A percentile compares a stretch with the other conserved stretches of the same genome.
Conservation (phyloP, 2,113 vertebrate species). For the Picathartes gymnocephalus region DNA sequence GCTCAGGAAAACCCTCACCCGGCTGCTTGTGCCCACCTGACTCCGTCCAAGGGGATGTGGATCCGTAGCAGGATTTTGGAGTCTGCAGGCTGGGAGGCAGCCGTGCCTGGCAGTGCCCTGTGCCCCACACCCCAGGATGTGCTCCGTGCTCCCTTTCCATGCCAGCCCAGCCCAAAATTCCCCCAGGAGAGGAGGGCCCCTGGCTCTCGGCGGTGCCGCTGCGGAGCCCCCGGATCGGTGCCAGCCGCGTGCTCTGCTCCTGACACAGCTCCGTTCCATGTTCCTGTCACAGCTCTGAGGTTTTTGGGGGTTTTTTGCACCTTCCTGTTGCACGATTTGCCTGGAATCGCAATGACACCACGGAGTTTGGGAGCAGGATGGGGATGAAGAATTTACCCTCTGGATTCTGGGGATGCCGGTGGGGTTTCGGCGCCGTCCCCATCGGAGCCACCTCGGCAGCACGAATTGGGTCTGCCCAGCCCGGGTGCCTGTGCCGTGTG, state of each 20-base stretch:
- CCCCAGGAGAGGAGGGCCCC: not conserved
- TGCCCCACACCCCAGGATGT: fast-evolving
- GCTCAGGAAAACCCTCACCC: not conserved
- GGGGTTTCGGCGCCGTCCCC: fast-evolving
- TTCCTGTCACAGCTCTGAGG: fast-evolving
- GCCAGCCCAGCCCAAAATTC: not conserved
- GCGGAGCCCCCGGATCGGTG: fast-evolving
- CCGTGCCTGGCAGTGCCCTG: not conserved
- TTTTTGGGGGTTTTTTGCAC: not conserved
- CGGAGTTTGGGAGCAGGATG: not conserved
- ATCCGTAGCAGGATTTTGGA: fast-evolving
- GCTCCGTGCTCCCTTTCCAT: too few species aligned
- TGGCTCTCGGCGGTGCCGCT: not conserved
- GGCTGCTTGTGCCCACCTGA: fast-evolving
- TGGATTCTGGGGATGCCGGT: fast-evolving
- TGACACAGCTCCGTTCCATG: fast-evolving
- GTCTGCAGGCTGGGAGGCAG: not conserved
- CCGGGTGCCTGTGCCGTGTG: fast-evolving
- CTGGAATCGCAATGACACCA: fast-evolving
- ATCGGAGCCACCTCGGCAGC: fast-evolving
- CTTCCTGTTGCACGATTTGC: not conserved
- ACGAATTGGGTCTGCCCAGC: fast-evolving
- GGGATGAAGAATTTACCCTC: too few species aligned
- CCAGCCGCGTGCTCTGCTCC: fast-evolving
- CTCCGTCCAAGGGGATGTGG: fast-evolving